Evolutionary conservation across 2,888 invertebrate genomes (phyloP).

Genomic region (Dorcus parallelipipedus): DNA sequence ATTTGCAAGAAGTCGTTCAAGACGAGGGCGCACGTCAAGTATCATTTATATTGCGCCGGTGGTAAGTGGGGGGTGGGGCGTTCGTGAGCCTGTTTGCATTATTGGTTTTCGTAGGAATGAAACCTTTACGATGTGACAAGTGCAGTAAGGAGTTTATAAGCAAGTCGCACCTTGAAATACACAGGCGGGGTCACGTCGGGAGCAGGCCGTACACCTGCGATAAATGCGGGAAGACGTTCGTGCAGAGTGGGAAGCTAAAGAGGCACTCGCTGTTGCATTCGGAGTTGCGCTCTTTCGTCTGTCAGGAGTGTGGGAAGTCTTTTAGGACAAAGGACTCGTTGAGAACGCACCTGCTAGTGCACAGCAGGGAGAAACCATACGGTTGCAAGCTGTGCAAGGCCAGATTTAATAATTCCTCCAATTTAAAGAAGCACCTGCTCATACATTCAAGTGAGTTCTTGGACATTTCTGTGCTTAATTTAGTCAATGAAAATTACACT

Average conservation of each 20-base stretch:
- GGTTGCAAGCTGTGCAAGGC: constrained; percentile 58
- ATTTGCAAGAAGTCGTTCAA: constrained; percentile 66
- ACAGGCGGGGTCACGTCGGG: constrained; percentile 64
- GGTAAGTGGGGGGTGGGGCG: constrained; percentile 27
- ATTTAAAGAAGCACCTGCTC: constrained; percentile 64
- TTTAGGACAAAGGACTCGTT: constrained; percentile 60
- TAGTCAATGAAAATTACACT: no score
- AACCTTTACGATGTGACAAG: constrained; percentile 51
- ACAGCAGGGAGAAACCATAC: constrained; percentile 62
- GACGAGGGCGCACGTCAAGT: constrained; percentile 63
- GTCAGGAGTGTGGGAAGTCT: constrained; percentile 59
- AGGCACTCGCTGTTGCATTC: constrained; percentile 67
- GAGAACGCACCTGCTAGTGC: constrained; percentile 60
- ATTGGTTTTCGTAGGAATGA: constrained; percentile 35
- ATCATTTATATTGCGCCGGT: constrained; percentile 63
- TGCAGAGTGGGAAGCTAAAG: constrained; percentile 66
- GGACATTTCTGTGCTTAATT: no score
- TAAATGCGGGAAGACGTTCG: constrained; percentile 65
- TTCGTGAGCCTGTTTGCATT: neutral
- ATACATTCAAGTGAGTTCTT: constrained; percentile 53
- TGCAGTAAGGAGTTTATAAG: constrained; percentile 64
- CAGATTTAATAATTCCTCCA: constrained; percentile 62
- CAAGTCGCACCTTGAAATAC: constrained; percentile 70
- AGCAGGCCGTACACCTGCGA: constrained; percentile 60
- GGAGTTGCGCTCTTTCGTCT: constrained; percentile 52